These are phyloP conservation scores for Dorcus parallelipipedus DNA, from an alignment of 2,888 invertebrate species.

Conservation along the genomic window DNA sequence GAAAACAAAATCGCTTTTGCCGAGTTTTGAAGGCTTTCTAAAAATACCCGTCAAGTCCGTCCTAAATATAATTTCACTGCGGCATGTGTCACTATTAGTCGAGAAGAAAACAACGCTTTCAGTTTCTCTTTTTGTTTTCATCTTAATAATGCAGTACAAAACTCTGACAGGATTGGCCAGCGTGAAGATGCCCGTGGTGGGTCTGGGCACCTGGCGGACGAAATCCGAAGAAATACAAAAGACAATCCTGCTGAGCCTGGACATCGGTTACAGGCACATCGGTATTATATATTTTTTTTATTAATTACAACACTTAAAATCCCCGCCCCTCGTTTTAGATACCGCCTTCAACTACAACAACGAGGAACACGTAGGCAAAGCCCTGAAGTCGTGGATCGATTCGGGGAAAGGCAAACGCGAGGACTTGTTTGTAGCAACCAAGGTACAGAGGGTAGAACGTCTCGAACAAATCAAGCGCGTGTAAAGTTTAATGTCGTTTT, in stretches of 20 bases:
- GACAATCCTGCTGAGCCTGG: constrained; percentile 62
- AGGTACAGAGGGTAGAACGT: constrained; percentile 51
- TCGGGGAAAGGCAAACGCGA: constrained; percentile 62
- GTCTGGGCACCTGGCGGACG: constrained; percentile 73
- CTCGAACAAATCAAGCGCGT: no score
- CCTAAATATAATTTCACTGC: neutral
- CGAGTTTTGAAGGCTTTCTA: neutral
- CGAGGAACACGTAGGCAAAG: constrained; percentile 70
- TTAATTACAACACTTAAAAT: neutral
- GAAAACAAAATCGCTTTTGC: neutral
- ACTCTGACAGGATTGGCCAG: constrained; percentile 51
- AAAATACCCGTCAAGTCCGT: neutral
- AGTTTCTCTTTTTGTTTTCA: neutral
- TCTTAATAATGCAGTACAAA: constrained; percentile 47
- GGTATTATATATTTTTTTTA: constrained; percentile 44
- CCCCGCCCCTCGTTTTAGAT: constrained; percentile 51
- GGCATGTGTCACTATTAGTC: neutral
- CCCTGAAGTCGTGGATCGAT: constrained; percentile 63
- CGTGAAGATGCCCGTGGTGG: constrained; percentile 65
- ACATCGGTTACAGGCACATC: constrained; percentile 69
- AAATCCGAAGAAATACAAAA: constrained; percentile 61
- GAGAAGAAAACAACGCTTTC: neutral
- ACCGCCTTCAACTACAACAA: constrained; percentile 79
- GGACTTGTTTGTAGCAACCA: constrained; percentile 77
- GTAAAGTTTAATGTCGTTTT: constrained; percentile 27